phyloP scores from a whole-genome alignment of 2,113 vertebrate genomes.

The Mixornis gularis region DNA sequence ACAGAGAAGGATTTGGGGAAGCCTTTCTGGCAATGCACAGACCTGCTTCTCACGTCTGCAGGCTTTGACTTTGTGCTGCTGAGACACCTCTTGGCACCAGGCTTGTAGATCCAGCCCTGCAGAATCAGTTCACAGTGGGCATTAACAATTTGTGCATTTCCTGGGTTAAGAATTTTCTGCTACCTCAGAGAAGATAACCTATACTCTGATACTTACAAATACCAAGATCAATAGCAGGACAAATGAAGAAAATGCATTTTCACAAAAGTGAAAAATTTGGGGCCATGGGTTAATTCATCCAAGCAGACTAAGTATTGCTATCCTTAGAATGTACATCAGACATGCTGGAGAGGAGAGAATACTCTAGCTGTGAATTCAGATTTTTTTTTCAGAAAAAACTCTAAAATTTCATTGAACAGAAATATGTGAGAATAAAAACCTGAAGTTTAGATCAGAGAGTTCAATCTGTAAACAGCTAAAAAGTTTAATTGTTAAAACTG shows the following conservation, averaged over 20 bases:
- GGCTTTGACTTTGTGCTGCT: accelerated
- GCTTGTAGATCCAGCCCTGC: not conserved
- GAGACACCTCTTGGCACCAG: not conserved
- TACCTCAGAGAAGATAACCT: not conserved
- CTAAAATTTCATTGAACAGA: not conserved
- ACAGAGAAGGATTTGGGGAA: not conserved
- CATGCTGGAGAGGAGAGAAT: not conserved
- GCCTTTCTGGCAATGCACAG: not conserved
- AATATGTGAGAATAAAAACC: not conserved
- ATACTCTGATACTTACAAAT: not conserved
- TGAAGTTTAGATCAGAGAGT: not conserved
- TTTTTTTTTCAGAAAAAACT: not conserved
- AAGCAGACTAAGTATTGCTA: not conserved
- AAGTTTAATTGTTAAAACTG: not conserved
- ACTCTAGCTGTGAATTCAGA: not conserved
- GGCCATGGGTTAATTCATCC: not conserved
- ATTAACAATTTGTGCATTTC: not conserved
- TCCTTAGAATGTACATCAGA: not conserved
- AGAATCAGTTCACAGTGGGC: not conserved
- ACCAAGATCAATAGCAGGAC: not conserved
- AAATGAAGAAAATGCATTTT: not conserved
- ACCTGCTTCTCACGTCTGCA: not conserved
- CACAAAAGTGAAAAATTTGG: not conserved
- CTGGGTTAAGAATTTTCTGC: not conserved
- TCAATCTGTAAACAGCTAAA: not conserved